Base-by-base conservation (phyloP, 92 coral and sea anemone species). In the Parazoanthus swiftii region DNA sequence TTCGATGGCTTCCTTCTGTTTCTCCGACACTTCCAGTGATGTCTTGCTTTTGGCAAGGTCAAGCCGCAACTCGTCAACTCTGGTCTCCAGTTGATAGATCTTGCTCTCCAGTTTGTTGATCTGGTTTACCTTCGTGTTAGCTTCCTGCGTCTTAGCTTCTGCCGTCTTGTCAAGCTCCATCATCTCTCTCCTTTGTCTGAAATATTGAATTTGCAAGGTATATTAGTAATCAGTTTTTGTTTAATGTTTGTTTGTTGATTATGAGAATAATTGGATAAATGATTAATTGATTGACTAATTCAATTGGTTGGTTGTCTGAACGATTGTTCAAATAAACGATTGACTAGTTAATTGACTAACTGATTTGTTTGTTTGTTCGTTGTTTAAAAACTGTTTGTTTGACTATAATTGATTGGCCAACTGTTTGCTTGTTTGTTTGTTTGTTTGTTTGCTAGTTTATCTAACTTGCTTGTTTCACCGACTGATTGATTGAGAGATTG, bases 91-190 rank as follows among this genome's bases (percentile, higher is more conserved):
- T 14, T 81, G 82, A 29, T n/a, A 81, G 85, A 91, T 92, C 70
- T 86, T 73, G 73, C 51, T 79, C 66, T 93, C 93, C 89, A 93
- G 81, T 88, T 92, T 95, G 79, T 89, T 88, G 21, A 93, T 86
- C 26, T 95, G 96, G 85, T 86, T 92, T 74, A 43, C 85, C 81
- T 91, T 95, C 11, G 96, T 81, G 35, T 85, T 86, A 0, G 87
- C 68, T 29, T 84, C 87, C 43, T 84, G 87, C 1, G 87, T 84
- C 21, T 84, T 84, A 16, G 79, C 79, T 68, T 84, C 87, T 70
- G 87, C 87, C 10, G 78, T 84, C 16, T 84, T 84, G 18, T 84
- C 87, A 70, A 84, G 79, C 26, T 84, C 87, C 65, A 84, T 84
- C 39, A 84, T 16, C 25, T 84, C 87, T 44, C 87, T 84, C 66